These are phyloP conservation scores for Channa maculata DNA, from an alignment of 2,113 vertebrate species.

Conservation along the genomic window DNA sequence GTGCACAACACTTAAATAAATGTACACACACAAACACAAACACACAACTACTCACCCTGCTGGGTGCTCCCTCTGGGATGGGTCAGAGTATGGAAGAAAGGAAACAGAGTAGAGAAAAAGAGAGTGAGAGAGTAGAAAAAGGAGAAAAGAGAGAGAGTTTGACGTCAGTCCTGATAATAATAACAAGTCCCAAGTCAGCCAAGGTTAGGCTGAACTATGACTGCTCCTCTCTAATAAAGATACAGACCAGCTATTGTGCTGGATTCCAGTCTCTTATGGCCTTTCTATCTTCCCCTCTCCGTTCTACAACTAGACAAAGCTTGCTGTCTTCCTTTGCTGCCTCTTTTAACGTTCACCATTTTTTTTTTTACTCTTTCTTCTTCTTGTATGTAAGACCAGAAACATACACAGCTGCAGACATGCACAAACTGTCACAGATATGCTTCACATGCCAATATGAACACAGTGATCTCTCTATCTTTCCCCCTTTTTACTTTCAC, in stretches of 20 bases:
- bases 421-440: slow-evolving; percentile 46
- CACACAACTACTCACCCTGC: slow-evolving; percentile 82
- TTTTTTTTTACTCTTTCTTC: slow-evolving; percentile 52
- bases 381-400: slow-evolving; percentile 45
- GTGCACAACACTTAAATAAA: slow-evolving; percentile 37
- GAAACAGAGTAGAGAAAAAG: slow-evolving; percentile 29
- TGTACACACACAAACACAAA: slow-evolving; percentile 36
- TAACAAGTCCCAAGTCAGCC: slow-evolving; percentile 68
- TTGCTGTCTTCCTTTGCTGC: slow-evolving; percentile 50
- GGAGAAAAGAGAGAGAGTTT: slow-evolving; percentile 65
- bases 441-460: slow-evolving; percentile 51
- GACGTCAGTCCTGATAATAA: slow-evolving; percentile 81
- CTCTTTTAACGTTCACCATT: slow-evolving; percentile 53
- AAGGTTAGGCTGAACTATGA: slow-evolving; percentile 74
- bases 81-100: slow-evolving; percentile 39
- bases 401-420: slow-evolving; percentile 55
- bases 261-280: slow-evolving; percentile 35
- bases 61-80: slow-evolving; percentile 84
- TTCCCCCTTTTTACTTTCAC: slow-evolving; percentile 27
- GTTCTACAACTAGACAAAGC: slow-evolving; percentile 56
- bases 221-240: slow-evolving; percentile 74
- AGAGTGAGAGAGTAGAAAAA: slow-evolving; percentile 44
- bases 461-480: slow-evolving; percentile 56
- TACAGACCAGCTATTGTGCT: slow-evolving; percentile 67
- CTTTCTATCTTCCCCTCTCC: slow-evolving; percentile 35